phyloP scores from a whole-genome alignment of 2,888 invertebrate species.

The Monochamus alternatus region DNA sequence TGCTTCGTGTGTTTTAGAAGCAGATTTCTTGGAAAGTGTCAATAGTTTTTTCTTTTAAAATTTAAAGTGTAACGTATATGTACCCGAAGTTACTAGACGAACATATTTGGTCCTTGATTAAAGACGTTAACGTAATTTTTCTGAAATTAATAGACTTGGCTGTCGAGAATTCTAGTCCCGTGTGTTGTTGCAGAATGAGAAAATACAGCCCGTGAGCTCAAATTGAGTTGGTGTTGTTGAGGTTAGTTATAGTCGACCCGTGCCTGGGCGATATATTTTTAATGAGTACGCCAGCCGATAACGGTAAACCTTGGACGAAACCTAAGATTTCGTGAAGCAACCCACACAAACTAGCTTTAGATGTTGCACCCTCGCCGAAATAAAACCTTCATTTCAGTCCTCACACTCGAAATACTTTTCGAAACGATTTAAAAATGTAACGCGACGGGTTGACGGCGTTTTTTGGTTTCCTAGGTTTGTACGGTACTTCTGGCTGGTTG shows the following conservation, averaged over 20 bases:
- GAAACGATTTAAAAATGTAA: too few species aligned
- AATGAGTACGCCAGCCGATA: constrained; percentile 34
- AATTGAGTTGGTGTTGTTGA: constrained; percentile 40
- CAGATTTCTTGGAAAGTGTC: too few species aligned
- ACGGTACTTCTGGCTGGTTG: constrained; percentile 22
- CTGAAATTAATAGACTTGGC: constrained; percentile 58
- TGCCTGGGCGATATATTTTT: constrained; percentile 32
- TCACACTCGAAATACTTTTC: too few species aligned
- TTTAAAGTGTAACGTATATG: too few species aligned
- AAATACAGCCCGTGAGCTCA: constrained; percentile 47
- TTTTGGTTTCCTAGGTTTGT: constrained; percentile 25
- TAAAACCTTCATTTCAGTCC: too few species aligned
- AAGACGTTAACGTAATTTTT: constrained; percentile 36
- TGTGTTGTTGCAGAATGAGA: constrained; percentile 60
- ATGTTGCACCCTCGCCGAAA: neutral
- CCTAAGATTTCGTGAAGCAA: constrained; percentile 12
- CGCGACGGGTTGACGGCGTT: neutral
- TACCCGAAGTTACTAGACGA: constrained; percentile 23
- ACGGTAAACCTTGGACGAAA: neutral
- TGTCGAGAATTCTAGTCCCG: constrained; percentile 70
- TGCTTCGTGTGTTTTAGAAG: too few species aligned
- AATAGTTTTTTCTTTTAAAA: too few species aligned
- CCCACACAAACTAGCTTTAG: constrained; percentile 25
- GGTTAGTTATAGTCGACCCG: constrained; percentile 36
- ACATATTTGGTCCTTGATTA: constrained; percentile 19